These are phyloP conservation scores for Centropyge bicolor DNA, from an alignment of 2,797 vertebrate genomes.

Conservation along the genomic window DNA sequence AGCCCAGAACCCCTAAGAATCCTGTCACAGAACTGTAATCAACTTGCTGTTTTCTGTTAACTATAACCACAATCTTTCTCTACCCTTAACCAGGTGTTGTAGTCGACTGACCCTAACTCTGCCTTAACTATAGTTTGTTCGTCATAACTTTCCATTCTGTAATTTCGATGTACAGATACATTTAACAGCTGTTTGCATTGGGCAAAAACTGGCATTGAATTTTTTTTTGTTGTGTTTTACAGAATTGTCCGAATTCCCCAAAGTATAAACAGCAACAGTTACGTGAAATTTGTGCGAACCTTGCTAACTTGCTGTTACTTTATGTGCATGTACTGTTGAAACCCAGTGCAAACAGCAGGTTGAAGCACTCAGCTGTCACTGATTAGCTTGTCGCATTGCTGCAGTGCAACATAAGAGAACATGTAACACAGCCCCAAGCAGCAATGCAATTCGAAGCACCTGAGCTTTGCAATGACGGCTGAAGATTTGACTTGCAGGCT, in stretches of 20 bases:
- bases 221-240: too few species aligned
- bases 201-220: too few species aligned
- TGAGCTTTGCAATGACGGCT: slow-evolving; percentile 16
- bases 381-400: slow-evolving; percentile 12
- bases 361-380: neutral
- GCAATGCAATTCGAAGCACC: neutral
- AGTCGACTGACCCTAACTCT: neutral
- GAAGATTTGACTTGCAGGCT: slow-evolving; percentile 12
- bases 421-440: neutral
- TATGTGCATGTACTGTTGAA: neutral
- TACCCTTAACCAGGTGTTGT: neutral
- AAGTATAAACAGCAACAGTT: neutral
- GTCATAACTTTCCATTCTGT: neutral
- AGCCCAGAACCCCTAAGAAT: neutral
- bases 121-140: neutral
- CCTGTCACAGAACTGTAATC: neutral
- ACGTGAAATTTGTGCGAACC: neutral
- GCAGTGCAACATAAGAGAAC: slow-evolving; percentile 12
- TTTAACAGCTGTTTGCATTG: too few species aligned
- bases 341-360: neutral
- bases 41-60: neutral
- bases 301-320: neutral
- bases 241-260: neutral
- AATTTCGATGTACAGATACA: too few species aligned
- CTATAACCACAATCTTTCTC: neutral